These are phyloP conservation scores for Muscina levida DNA, from an alignment of 2,888 invertebrate genomes.

Conservation along the genomic window DNA sequence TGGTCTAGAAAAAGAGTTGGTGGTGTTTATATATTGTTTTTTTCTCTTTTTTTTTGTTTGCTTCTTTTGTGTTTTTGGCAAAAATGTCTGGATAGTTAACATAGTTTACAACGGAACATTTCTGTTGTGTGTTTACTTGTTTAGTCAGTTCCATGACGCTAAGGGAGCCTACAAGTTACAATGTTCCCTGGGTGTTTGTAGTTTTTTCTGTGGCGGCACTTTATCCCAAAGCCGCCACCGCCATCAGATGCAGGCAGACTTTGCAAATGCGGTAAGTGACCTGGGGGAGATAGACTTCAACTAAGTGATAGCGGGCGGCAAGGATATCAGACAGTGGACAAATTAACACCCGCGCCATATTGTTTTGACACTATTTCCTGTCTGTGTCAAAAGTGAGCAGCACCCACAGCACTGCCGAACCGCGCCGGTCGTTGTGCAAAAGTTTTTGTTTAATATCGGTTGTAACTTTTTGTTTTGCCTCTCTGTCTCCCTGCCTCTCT, in stretches of 20 bases:
- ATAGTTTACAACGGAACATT: constrained; percentile 3
- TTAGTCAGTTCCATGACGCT: background rate
- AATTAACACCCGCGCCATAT: constrained; percentile 66
- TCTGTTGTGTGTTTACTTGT: background rate
- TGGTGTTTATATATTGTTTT: background rate
- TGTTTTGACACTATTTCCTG: constrained; percentile 66
- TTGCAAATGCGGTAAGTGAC: constrained; percentile 20
- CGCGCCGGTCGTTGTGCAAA: constrained; percentile 10
- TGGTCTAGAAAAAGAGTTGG: background rate
- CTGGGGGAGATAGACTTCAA: background rate
- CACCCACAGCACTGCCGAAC: background rate
- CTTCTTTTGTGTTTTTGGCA: constrained; percentile 5
- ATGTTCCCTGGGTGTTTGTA: background rate
- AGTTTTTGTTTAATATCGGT: constrained; percentile 16
- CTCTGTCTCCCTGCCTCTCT: constrained; percentile 10
- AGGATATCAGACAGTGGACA: constrained; percentile 50
- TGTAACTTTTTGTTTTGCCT: constrained; percentile 35
- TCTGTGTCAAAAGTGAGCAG: constrained; percentile 45
- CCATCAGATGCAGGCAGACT: constrained; percentile 35
- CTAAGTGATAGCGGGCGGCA: background rate
- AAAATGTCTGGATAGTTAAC: constrained; percentile 42
- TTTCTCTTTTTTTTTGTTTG: background rate
- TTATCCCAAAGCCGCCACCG: constrained; percentile 19
- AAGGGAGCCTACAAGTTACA: constrained; percentile 6
- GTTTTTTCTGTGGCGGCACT: background rate